phyloP scores from a whole-genome alignment of 2,797 vertebrate species.

The Champsocephalus esox region DNA sequence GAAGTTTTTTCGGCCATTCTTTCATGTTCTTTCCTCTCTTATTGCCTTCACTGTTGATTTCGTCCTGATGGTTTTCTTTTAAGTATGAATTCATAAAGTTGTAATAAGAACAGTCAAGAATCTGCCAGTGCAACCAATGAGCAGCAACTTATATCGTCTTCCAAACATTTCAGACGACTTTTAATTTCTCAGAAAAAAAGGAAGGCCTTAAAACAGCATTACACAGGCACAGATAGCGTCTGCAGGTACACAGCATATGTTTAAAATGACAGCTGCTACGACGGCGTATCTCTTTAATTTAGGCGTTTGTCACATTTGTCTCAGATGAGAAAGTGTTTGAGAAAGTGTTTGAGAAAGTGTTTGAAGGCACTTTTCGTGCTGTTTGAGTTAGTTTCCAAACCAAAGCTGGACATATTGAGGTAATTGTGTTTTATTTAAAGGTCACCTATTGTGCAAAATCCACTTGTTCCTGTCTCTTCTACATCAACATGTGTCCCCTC shows the following conservation, averaged over 20 bases:
- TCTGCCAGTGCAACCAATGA: background rate
- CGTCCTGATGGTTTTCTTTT: background rate
- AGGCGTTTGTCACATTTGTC: background rate
- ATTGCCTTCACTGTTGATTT: conserved; percentile 10
- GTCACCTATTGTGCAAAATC: too few relatives aligned
- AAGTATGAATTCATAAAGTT: conserved; percentile 13
- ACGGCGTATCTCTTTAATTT: background rate
- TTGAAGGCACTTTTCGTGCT: background rate
- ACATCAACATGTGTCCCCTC: too few relatives aligned
- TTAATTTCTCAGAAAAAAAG: background rate
- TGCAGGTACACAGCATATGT: background rate
- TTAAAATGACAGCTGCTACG: background rate
- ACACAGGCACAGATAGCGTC: background rate
- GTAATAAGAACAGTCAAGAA: background rate
- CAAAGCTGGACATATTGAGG: background rate
- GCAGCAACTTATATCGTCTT: background rate
- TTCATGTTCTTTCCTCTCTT: background rate
- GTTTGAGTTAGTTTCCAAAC: background rate
- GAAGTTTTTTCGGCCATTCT: conserved; percentile 7
- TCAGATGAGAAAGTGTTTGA: background rate
- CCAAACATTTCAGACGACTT: background rate
- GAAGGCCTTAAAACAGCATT: background rate
- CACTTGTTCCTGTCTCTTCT: too few relatives aligned
- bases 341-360: background rate
- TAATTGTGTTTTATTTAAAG: background rate